Percentiles rank a stretch among this genome's conserved stretches.
Conservation (phyloP, 2,888 invertebrate species). For the Thera obeliscata region DNA sequence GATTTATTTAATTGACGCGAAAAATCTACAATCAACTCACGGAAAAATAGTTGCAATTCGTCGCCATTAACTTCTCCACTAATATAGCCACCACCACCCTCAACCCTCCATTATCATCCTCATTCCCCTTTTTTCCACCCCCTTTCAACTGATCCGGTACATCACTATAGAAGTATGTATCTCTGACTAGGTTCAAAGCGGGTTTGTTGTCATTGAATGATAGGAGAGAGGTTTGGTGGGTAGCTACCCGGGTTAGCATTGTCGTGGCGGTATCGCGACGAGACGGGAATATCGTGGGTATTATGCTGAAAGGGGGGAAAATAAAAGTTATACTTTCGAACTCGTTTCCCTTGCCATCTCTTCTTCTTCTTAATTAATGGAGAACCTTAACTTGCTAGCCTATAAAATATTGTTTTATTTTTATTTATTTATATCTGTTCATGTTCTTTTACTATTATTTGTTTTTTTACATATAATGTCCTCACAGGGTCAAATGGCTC, state of each 20-base stretch:
- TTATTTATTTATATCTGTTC: too few species aligned
- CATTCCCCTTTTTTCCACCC: constrained; percentile 36
- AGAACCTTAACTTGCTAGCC: too few species aligned
- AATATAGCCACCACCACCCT: constrained; percentile 59
- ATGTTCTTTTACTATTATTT: too few species aligned
- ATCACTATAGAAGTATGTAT: constrained; percentile 72
- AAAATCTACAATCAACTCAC: constrained; percentile 73
- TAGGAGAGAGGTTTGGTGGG: constrained; percentile 57
- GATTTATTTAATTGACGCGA: too few species aligned
- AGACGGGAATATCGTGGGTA: constrained; percentile 60
- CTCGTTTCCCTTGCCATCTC: too few species aligned
- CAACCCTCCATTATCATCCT: constrained; percentile 44
- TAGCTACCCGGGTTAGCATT: constrained; percentile 60
- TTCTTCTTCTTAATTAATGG: too few species aligned
- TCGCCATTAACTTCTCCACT: constrained; percentile 78
- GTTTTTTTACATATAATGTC: too few species aligned
- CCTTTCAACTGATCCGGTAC: constrained; percentile 61
- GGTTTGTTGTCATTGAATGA: constrained; percentile 54
- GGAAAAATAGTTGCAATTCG: constrained; percentile 87
- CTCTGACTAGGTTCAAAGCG: constrained; percentile 63
- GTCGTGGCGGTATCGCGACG: constrained; percentile 59
- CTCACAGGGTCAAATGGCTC: too few species aligned
- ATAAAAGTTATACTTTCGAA: too few species aligned
- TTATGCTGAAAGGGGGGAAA: too few species aligned
- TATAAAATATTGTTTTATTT: too few species aligned